Base-by-base conservation (phyloP, 2,113 vertebrate genomes). In the Climacteris rufus region DNA sequence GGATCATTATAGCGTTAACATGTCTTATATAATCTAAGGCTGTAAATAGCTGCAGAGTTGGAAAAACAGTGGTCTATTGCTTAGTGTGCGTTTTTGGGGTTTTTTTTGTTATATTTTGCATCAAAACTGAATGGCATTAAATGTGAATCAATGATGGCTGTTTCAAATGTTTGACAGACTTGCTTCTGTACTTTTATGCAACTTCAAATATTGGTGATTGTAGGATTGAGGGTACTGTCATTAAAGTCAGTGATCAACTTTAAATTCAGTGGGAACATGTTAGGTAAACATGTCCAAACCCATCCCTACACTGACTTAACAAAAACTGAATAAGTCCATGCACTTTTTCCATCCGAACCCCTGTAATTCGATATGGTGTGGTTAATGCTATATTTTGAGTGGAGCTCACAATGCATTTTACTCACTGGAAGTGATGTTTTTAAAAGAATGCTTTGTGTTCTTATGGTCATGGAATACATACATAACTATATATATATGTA, bases 181-280 rank as follows among this genome's bases (percentile, higher is more conserved):
- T 11, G 31, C 56, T 87, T 92, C n/a, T 57, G 22, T 71, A 24
- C 42, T 57, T 57, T 63, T 39, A 37, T 3, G 5, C 18, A 50
- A 8, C 18, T 68, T 17, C 15, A 72, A 27, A 89, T 15, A 11
- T 11, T 9, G 3, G 23, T 16, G 14, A n/a, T 21, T 45, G 30
- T 31, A 70, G 35, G 28, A 53, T 44, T 82, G 50, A 35, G n/a
- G 33, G 35, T 19, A 28, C 6, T 33, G 12, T 64, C n/a, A 20
- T n/a, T 40, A 22, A 83, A 83, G 30, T 56, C 14, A 33, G 11
- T 33, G 18, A 23, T 23, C 14, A 60, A 18, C 20, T 16, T 69
- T 33, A 56, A 24, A 27, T 42, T 66, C n/a, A 45, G 50, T 1
- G 1, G 40, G 19, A 1, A 4, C 1, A 0, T 21, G 15, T 42